These are phyloP conservation scores for Ectemnius lituratus DNA, from an alignment of 2,888 invertebrate species.

Conservation along the genomic window DNA sequence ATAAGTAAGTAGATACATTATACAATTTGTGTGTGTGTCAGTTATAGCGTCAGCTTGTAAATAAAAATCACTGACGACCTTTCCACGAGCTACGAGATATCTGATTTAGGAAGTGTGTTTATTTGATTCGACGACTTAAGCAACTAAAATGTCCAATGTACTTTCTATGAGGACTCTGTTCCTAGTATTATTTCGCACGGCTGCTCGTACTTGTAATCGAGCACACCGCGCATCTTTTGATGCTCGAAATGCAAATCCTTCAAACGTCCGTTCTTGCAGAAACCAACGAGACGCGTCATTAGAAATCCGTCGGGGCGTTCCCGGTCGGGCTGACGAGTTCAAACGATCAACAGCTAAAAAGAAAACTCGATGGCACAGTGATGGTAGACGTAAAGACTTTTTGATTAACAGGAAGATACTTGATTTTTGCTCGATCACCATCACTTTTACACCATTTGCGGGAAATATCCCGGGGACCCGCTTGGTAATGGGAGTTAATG, in stretches of 20 bases:
- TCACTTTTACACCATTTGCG: background rate
- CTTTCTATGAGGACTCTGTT: slow-evolving; percentile 17
- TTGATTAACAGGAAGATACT: background rate
- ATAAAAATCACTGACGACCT: slow-evolving; percentile 55
- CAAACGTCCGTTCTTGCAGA: background rate
- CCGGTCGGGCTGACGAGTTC: background rate
- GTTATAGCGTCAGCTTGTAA: slow-evolving; percentile 59
- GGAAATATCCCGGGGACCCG: background rate
- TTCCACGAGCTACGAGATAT: slow-evolving; percentile 57
- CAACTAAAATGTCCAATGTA: slow-evolving; percentile 38
- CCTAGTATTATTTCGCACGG: slow-evolving; percentile 5
- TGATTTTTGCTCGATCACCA: background rate
- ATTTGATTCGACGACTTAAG: slow-evolving; percentile 46
- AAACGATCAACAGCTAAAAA: background rate
- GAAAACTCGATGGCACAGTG: background rate
- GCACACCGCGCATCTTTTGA: slow-evolving; percentile 18
- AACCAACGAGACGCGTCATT: slow-evolving; percentile 2
- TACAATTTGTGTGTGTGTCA: slow-evolving; percentile 62
- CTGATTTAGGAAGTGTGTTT: slow-evolving; percentile 45
- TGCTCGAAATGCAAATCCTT: background rate
- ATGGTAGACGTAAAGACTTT: background rate
- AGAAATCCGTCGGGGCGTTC: too few relatives aligned
- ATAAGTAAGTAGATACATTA: slow-evolving; percentile 73
- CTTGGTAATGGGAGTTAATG: background rate
- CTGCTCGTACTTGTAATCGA: background rate